Evolutionary conservation across 2,113 vertebrate genomes (phyloP), one percentile per base, ranked within the genome.

Genomic region (Aspidoscelis tigris): DNA sequence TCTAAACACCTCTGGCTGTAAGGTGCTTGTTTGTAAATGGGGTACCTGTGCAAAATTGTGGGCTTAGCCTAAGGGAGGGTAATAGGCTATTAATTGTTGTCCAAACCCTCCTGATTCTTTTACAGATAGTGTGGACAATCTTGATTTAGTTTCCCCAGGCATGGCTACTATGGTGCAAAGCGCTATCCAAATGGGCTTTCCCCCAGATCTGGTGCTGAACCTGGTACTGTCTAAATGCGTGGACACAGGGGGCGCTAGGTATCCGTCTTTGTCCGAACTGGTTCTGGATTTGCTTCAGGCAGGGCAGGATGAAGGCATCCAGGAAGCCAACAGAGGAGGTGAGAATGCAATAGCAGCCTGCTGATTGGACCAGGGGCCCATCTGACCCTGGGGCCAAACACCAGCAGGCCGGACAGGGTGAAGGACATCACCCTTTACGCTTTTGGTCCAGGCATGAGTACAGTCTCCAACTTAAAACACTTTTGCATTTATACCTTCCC

Each of bases 181-280:
- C 21, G 96, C 95, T 64, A 86, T 95, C 61, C 91, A 95, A 93
- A 97, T 97, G 96, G 97, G 97, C 66, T 97, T 97, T 90, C 93
- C 96, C 74, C 87, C 88, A 8, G 55, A 84, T 83, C 88, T 97
- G 91, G 93, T 96, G 64, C 91, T 94, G 85, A 93, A 94, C 82
- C 18, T 61, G 12, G 58, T 61, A 61, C 47, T 50, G 47, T 50
- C 47, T 50, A 96, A 92, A 86, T 96, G 92, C 79, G 21, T 94
- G n/a, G 84, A 95, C 90, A 93, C 91, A 22, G 96, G 97, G 18
- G 86, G 88, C 58, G 18, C 2, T 69, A 87, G 88, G 80, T 96
- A 97, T 89, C 88, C 79, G 0, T 96, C 95, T 1, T 93, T 95
- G 20, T 95, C 95, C 8, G 95, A 97, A 69, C 95, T 97, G 92